Base-by-base conservation (phyloP, 2,113 vertebrate genomes). In the Erinaceus europaeus region DNA sequence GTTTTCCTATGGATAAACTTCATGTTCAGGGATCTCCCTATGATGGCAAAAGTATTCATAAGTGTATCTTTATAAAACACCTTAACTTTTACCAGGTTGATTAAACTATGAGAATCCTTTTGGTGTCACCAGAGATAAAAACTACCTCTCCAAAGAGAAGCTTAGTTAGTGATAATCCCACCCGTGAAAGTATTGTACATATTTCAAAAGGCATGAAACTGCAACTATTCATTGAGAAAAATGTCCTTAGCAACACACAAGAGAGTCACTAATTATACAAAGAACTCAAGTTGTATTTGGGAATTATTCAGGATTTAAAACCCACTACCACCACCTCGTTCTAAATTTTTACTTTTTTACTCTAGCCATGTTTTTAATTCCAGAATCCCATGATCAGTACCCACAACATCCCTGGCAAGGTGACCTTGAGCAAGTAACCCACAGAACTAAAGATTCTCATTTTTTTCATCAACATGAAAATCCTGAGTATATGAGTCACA, bases 51-150 rank as follows among this genome's bases (percentile, higher is more conserved):
- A 65, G 46, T 53, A 84, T 34, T 10, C 25, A 50, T 4, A 14
- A 61, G 18, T 4, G 53, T 50, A 3, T 2, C 21, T 88, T 64
- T 20, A 6, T 15, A 14, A 83, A 74, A 57, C 1, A 42, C 34
- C 55, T 77, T 91, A 40, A 13, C 10, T 59, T 68, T 77, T 77
- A 64, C 21, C 20, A 86, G 17, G 50, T n/a, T 94, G 50, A 29
- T 42, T 48, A 79, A 82, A 81, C 15, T 38, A 1, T 20, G 17
- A 36, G 10, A 71, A 42, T 14, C n/a, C 23, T 64, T 76, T 36
- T 67, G 4, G 46, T 13, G 7, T 90, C 34, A 23, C 4, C 50
- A 3, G 32, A 18, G 21, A 55, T 81, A 71, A 52, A 68, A 52
- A 68, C 20, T 21, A 21, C 32, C 68, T 82, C 23, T 52, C 4